Evolutionary conservation across 2,888 invertebrate genomes (phyloP), one percentile per base, ranked within the genome.

Genomic region (Holacanthella duospinosa): DNA sequence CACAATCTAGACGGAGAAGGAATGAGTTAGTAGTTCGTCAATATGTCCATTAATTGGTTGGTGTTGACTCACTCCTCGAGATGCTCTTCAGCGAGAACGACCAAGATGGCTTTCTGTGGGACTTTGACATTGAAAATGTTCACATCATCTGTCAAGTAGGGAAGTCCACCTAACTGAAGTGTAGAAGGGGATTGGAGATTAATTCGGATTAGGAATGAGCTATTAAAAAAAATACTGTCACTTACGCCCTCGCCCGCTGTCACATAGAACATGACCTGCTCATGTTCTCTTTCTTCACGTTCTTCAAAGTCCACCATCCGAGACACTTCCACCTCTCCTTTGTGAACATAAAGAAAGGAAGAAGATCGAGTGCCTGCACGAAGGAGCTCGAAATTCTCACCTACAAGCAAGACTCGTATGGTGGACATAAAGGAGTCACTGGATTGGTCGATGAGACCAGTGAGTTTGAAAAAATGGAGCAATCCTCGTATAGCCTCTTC

Each of bases 251-350:
- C 6, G 3, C 48, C 28, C 26, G 43, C 24, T 6, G 21, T 16
- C 3, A 59, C 44, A 16, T 59, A 26, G 25, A 44, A 59, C 44
- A 59, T 36, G 16, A 59, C 28, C 27, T 59, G 19, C 26, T 27
- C 48, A 1, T 21, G 21, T 12, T 19, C 29, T 9, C 9, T 26
- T 1, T n/a, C 28, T 27, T 25, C 2, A 19, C 19, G 12, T 6
- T 57, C n/a, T 1, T 29, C 29, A 21, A n/a, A 16, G 1, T 21
- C 21, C 2, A 48, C 44, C n/a, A 25, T 29, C 6, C 53, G n/a
- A 1, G 44, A 29, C n/a, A 64, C 60, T 36, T 64, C 56, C 16
- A 64, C 29, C 36, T 64, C 64, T 25, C 64, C 64, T 24, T 55
- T 36, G 21, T 44, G 56, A 1, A 64, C 57, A 29, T 29, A 64